Evolutionary conservation across 2,797 vertebrate genomes (phyloP).

Genomic region (Alfaro cultratus): DNA sequence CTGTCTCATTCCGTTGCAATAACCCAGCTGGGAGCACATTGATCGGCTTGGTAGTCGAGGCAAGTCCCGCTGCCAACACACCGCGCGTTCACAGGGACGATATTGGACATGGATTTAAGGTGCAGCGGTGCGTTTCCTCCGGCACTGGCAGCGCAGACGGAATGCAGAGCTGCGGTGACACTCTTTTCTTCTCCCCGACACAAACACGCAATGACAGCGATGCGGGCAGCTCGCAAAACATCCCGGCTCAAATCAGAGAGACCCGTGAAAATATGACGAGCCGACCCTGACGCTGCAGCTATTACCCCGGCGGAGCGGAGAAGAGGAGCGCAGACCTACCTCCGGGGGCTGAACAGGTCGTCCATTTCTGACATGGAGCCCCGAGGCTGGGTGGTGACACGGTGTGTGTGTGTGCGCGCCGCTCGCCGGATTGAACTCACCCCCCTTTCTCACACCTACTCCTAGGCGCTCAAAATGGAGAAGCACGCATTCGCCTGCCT

Average conservation of each 20-base stretch:
- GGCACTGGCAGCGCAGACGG: constrained; percentile 15
- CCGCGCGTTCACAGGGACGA: background rate
- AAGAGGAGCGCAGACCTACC: constrained; percentile 88
- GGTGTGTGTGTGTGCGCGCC: constrained; percentile 18
- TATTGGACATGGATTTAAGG: background rate
- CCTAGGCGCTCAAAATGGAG: constrained; percentile 98
- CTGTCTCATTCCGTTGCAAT: constrained; percentile 19
- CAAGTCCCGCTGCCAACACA: background rate
- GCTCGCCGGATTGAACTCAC: constrained; percentile 73
- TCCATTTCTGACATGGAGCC: constrained; percentile 93
- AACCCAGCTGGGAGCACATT: constrained; percentile 8
- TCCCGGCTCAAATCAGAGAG: constrained; percentile 28
- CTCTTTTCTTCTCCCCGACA: constrained; percentile 14
- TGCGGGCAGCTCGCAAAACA: constrained; percentile 37
- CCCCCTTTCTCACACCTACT: constrained; percentile 77
- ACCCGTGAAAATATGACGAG: constrained; percentile 31
- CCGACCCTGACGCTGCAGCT: constrained; percentile 48
- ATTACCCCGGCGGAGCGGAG: constrained; percentile 43
- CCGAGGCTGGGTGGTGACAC: constrained; percentile 78
- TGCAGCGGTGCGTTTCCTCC: background rate
- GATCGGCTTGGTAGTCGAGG: background rate
- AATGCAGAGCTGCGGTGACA: constrained; percentile 51
- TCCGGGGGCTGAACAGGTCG: constrained; percentile 94
- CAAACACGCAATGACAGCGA: constrained; percentile 45
- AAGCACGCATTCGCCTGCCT: constrained; percentile 84